Evolutionary conservation across 1,140 invertebrate genomes (phyloP).

Genomic region (Drosophila nannoptera): DNA sequence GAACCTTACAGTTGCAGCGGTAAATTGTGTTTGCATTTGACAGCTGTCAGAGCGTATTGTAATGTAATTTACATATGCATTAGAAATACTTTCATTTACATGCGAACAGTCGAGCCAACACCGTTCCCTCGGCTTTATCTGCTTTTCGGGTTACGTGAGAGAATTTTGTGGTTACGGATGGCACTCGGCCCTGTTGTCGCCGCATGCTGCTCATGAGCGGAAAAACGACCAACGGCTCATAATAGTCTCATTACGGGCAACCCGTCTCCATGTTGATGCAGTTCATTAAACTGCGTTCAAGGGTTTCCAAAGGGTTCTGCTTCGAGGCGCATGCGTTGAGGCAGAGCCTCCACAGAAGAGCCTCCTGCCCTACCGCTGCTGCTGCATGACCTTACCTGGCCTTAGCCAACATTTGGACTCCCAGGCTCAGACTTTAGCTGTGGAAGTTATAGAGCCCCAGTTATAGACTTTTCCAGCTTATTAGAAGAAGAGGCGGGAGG

Average conservation of each 20-base stretch:
- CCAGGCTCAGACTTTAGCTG: no score
- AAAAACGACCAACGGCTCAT: background rate
- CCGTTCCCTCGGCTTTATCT: constrained; percentile 8
- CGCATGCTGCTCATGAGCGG: background rate
- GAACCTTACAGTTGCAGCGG: constrained; percentile 42
- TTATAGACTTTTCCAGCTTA: no score
- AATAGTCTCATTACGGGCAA: background rate
- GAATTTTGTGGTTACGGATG: constrained; percentile 22
- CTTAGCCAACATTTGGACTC: no score
- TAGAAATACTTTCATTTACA: constrained; percentile 32
- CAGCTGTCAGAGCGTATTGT: constrained; percentile 63
- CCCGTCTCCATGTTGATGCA: no score
- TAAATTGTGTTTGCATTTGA: constrained; percentile 49
- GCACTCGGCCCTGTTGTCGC: background rate
- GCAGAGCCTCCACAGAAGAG: no score
- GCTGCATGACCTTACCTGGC: no score
- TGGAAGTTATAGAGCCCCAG: no score
- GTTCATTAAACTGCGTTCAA: no score
- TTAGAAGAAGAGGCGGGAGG: no score
- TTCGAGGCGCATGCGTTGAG: no score
- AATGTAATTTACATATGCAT: constrained; percentile 64
- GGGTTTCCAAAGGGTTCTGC: no score
- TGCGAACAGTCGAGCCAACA: constrained; percentile 26
- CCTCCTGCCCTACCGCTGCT: no score
- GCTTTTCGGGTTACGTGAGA: constrained; percentile 54